Base-by-base conservation (phyloP, 1,140 invertebrate species). In the Arctopsyche grandis region DNA sequence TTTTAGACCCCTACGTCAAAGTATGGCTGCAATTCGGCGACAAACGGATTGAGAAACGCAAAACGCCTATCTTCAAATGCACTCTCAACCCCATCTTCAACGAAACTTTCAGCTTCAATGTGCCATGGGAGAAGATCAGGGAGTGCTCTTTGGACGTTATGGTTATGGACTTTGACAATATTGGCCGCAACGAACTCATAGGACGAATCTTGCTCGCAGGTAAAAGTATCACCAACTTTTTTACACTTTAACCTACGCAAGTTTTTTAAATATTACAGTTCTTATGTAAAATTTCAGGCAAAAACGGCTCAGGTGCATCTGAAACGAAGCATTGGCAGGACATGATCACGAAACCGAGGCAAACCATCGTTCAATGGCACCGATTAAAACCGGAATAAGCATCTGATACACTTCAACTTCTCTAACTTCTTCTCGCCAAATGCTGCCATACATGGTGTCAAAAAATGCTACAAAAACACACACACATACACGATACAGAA, bases 241-340 rank as follows among this genome's bases (percentile, higher is more conserved):
- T 1, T 58, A 58, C 21, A 58, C 10, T 16, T 58, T 58, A 4
- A 58, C 52, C 10, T 38, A 38, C 10, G n/a, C 29, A 38, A 38
- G 1, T 38, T 38, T 38, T 38, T 38, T 38, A 4, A 4, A 38
- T 38, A 38, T 38, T 38, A n/a, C n/a, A n/a, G 29, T 38, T 38
- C 29, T n/a, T n/a, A n/a, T n/a, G n/a, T n/a, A n/a, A n/a, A 46
- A 76, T 91, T 91, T 22, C 89, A 96, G 95, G 95, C 60, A 96
- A 97, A 89, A 97, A 95, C 83, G 95, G 95, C 16, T 96, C 94
- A 21, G 96, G 96, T 5, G 95, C 96, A 9, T 93, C 94, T 12
- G 96, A 97, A 86, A 96, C 96, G 0, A 97, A 97, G 86, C 96
- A 97, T 84, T 97, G 96, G 96, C 95, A 96, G 84, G 96, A 98